Base-by-base conservation (phyloP, 2,888 invertebrate species). In the Chaitophorus viminalis region DNA sequence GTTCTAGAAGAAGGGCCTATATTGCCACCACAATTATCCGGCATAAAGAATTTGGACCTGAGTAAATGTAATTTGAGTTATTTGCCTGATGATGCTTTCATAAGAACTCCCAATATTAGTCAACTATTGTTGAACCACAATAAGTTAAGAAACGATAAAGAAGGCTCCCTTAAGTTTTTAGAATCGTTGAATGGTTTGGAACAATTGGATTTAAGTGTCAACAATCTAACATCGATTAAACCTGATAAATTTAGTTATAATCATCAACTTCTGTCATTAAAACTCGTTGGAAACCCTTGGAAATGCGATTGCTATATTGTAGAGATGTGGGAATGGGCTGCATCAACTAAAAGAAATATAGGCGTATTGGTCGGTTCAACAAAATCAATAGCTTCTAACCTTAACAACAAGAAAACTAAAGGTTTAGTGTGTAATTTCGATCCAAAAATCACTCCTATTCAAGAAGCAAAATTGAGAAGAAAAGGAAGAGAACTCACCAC, bases 271-370 rank as follows among this genome's bases (percentile, higher is more conserved):
- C 91, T 93, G 88, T 94, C 93, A 5, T 90, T 95, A 78, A 94
- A 94, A 90, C 91, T 95, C 8, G 92, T 94, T 17, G 94, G 94
- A 6, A 95, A 95, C 91, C 95, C 94, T 3, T 95, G 95, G 92
- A 91, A 93, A 87, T 95, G 95, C 90, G 94, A 94, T 90, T 95
- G 95, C 90, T 93, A 94, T 89, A 93, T 95, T 46, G 94, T 94
- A 0, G 94, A 94, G 88, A 93, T 94, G 92, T 95, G 95, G 95
- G 93, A 94, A 90, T 95, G 95, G 95, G 95, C 95, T 0, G 92
- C 93, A 68, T 93, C 94, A 91, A 93, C 93, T 65, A 94, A 94
- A 90, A 94, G 94, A 21, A 93, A 94, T 90, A 91, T 95, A 77
- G 93, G 94, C 89, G 93, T 95, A 52, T 92, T 95, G 65, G 92